Base-by-base conservation (phyloP, 2,888 invertebrate genomes). In the Pseudolycoriella hygida region DNA sequence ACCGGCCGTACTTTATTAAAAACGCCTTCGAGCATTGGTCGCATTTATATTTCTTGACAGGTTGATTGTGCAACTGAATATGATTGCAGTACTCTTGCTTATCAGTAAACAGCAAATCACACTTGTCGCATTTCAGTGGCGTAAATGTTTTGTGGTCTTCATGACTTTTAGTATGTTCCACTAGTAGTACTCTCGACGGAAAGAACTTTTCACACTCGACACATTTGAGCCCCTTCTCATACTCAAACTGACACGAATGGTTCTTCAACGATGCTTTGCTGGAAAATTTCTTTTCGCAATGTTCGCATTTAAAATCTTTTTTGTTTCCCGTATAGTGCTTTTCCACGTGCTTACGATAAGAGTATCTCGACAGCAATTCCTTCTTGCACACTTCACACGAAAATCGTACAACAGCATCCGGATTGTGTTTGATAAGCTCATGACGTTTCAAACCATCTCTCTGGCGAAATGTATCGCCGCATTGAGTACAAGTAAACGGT, bases 21-120 rank as follows among this genome's bases (percentile, higher is more conserved):
- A 58, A 60, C 44, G 55, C 57, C 52, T 59, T 60, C 37, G 55
- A 57, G 48, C 60, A 60, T 48, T 54, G 56, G 4, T 56, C 53
- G 43, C 59, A 59, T 47, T 58, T 57, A 49, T 54, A 60, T 40
- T 38, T 46, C 34, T 52, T 52, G 6, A 43, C 12, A 31, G 47
- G 43, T n/a, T 46, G 46, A 42, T 46, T 47, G 40, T 49, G 49
- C 34, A 43, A 48, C 30, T 49, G 42, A 17, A 50, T 44, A 38
- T 51, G 51, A 3, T 25, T 25, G 25, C 25, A 25, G 8, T 25
- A 25, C 25, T 25, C 25, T 8, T 72, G 77, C 56, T 61, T 77
- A 48, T 59, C 46, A n/a, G 41, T 43, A 30, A 51, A 51, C 17
- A 47, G 46, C 40, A 46, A 46, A 12, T 44, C 42, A 32, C 51